Conservation (phyloP, 2,797 vertebrate genomes). For the Dipus sagitta region DNA sequence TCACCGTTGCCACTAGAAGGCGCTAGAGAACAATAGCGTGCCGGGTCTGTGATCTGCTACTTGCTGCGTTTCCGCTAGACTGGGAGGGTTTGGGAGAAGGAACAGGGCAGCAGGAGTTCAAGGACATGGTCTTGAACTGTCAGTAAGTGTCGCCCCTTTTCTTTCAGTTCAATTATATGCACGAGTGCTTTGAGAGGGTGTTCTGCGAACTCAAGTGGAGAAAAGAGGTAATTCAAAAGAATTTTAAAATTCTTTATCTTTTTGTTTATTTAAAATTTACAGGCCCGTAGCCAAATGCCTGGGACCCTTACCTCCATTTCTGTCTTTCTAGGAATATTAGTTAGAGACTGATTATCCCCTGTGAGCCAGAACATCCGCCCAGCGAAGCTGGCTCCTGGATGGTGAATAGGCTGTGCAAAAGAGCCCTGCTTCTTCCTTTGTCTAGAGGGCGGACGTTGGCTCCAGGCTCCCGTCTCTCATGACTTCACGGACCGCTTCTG, state of each 20-base stretch:
- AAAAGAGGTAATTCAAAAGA: conserved; percentile 93
- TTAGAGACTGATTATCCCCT: background rate
- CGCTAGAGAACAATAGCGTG: conserved; percentile 67
- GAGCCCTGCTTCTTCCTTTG: conserved; percentile 35
- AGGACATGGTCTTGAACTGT: background rate
- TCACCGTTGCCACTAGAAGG: conserved; percentile 73
- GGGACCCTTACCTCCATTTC: conserved; percentile 8
- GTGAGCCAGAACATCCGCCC: conserved; percentile 51
- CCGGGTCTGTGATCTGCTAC: background rate
- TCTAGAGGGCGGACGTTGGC: conserved; percentile 39
- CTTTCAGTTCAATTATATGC: conserved; percentile 98
- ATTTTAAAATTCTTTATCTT: conserved; percentile 1
- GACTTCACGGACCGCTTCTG: conserved; percentile 48
- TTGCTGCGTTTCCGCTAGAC: background rate
- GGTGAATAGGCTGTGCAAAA: conserved; percentile 31
- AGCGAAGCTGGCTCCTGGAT: conserved; percentile 43
- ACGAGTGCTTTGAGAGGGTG: conserved; percentile 98
- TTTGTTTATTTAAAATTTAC: conserved; percentile 7
- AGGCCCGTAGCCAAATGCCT: background rate
- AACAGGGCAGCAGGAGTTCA: background rate
- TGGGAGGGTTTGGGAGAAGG: background rate
- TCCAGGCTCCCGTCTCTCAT: conserved; percentile 32
- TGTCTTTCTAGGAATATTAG: conserved; percentile 10
- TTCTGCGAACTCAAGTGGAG: conserved; percentile 99
- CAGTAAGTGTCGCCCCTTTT: background rate